Conservation (phyloP, 2,797 vertebrate genomes). For the Pempheris klunzingeri region DNA sequence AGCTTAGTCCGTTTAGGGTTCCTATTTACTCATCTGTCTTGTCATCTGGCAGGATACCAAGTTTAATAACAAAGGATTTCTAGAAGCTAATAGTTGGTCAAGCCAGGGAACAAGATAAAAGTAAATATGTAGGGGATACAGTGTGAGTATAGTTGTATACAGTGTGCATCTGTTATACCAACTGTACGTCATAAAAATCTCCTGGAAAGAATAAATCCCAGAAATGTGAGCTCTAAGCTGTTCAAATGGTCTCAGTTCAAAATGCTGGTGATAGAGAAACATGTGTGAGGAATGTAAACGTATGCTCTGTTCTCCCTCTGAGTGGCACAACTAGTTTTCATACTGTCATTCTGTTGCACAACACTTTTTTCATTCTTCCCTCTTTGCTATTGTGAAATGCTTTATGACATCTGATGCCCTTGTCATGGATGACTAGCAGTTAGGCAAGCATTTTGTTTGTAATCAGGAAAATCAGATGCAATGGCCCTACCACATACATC, state of each 20-base stretch:
- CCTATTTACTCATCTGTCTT: neutral
- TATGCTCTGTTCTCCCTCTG: neutral
- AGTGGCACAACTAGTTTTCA: neutral
- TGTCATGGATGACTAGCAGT: neutral
- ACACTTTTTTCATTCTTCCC: constrained; percentile 17
- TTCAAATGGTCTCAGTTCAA: neutral
- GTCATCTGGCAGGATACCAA: neutral
- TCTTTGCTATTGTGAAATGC: constrained; percentile 33
- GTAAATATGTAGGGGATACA: neutral
- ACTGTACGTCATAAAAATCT: neutral
- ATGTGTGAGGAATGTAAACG: neutral
- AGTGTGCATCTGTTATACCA: neutral
- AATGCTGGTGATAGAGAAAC: neutral
- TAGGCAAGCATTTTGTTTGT: constrained; percentile 19
- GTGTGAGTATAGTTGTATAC: neutral
- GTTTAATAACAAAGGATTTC: neutral
- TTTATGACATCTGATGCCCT: constrained; percentile 30
- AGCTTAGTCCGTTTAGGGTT: neutral
- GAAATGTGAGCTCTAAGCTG: neutral
- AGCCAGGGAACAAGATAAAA: neutral
- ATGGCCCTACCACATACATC: neutral
- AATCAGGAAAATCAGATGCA: constrained; percentile 7
- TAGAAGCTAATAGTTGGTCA: neutral
- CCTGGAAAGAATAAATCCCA: neutral
- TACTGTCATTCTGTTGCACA: constrained; percentile 34